Percentiles rank a stretch among this genome's conserved stretches.
phyloP scores from a whole-genome alignment of 2,888 invertebrate species.

The Plutella xylostella region DNA sequence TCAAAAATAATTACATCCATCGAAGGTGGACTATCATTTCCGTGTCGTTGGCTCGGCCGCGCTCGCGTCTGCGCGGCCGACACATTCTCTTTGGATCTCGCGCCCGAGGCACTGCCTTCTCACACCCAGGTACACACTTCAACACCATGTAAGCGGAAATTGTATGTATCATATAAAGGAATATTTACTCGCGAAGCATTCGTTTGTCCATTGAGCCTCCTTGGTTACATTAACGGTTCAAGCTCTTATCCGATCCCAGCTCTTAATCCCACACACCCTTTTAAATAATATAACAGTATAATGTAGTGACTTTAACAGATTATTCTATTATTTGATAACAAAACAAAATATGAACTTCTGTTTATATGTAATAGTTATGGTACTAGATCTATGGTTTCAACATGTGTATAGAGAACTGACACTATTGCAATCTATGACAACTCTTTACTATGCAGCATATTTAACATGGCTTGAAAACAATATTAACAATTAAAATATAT shows the following conservation, averaged over 20 bases:
- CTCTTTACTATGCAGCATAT: constrained; percentile 37
- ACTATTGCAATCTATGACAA: constrained; percentile 47
- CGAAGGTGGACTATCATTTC: constrained; percentile 29
- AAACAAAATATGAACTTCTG: constrained; percentile 50
- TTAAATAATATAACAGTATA: constrained; percentile 37
- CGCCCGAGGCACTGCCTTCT: too few species aligned
- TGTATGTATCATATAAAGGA: constrained; percentile 33
- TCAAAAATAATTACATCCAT: constrained; percentile 53
- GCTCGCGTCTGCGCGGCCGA: constrained; percentile 5
- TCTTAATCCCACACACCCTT: constrained; percentile 48
- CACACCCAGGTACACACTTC: constrained; percentile 20
- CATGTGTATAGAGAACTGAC: constrained; percentile 54
- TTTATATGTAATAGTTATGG: constrained; percentile 42
- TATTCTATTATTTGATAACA: constrained; percentile 60
- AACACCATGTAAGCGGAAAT: constrained; percentile 36
- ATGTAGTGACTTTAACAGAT: constrained; percentile 51
- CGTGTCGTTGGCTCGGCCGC: constrained; percentile 20
- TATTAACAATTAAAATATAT: constrained; percentile 50
- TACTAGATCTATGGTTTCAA: constrained; percentile 48
- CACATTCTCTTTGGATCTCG: neutral
- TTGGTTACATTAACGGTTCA: constrained; percentile 42
- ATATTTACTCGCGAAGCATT: constrained; percentile 39
- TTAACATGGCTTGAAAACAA: constrained; percentile 53
- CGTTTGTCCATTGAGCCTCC: constrained; percentile 49
- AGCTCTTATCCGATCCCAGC: constrained; percentile 32